phyloP scores from a whole-genome alignment of 2,888 invertebrate genomes.

The Caenorhabditis sp. region DNA sequence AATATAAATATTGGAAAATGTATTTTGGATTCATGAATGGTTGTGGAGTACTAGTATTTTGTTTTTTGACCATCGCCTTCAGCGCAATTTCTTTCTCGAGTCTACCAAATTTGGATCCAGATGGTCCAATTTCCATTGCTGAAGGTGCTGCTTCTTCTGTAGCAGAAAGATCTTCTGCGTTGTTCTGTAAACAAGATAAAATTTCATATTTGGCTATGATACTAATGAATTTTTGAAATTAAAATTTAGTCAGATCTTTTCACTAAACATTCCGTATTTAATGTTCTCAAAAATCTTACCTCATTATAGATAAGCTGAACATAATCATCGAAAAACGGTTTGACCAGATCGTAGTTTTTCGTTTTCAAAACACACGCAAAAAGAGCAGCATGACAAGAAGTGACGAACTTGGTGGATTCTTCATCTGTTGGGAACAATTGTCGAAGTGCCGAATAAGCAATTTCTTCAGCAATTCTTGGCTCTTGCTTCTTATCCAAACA shows the following conservation, averaged over 20 bases:
- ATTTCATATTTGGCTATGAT: too few species aligned
- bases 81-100: background rate
- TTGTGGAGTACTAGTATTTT: background rate
- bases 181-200: constrained; percentile 3
- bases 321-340: constrained; percentile 18
- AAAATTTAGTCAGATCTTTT: too few species aligned
- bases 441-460: constrained; percentile 20
- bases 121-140: background rate
- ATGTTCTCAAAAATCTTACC: background rate
- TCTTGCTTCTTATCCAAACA: constrained; percentile 40
- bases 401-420: constrained; percentile 14
- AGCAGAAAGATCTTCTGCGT: constrained; percentile 3
- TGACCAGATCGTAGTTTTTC: constrained; percentile 10
- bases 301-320: constrained; percentile 27
- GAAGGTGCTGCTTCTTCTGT: background rate
- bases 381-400: constrained; percentile 34
- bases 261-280: too few species aligned
- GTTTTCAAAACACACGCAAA: constrained; percentile 38
- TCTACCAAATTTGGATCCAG: background rate
- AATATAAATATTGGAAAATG: constrained; percentile 46
- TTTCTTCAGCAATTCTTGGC: constrained; percentile 34
- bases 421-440: constrained; percentile 11
- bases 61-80: background rate
- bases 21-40: constrained; percentile 20
- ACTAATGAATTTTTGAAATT: too few species aligned